Percentiles rank a stretch among this genome's conserved stretches.
Evolutionary conservation across 2,888 invertebrate genomes (phyloP).

Genomic region (Xestia c-nigrum): DNA sequence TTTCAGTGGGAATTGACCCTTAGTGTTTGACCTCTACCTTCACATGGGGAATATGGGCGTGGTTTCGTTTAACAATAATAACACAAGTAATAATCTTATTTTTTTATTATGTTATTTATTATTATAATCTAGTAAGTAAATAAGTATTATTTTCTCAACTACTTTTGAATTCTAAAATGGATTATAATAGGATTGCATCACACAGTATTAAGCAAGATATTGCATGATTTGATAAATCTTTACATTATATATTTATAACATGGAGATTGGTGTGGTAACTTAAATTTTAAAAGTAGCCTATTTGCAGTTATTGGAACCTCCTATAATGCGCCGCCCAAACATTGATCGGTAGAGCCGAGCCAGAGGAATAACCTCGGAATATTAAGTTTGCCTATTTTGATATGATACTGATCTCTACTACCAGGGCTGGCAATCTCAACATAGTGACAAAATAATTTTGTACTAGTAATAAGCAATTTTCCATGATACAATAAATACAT

Average conservation of each 20-base stretch:
- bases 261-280: not conserved
- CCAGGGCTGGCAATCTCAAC: no score
- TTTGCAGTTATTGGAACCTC: no score
- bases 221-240: not conserved
- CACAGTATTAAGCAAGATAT: no score
- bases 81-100: not conserved
- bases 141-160: not conserved
- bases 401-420: no score
- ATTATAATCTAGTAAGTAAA: not conserved
- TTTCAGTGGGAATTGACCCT: no score
- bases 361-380: not conserved
- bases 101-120: not conserved
- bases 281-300: not conserved
- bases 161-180: not conserved
- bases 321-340: not conserved
- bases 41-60: not conserved
- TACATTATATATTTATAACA: no score
- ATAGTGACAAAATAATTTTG: no score
- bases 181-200: no score
- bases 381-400: not conserved
- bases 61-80: not conserved
- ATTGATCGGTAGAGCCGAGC: not conserved
- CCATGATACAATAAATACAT: not conserved
- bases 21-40: no score
- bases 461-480: not conserved